Evolutionary conservation across 1,140 invertebrate species (phyloP), one percentile per base, ranked within the genome.

Genomic region (Anagrus nilaparvatae): DNA sequence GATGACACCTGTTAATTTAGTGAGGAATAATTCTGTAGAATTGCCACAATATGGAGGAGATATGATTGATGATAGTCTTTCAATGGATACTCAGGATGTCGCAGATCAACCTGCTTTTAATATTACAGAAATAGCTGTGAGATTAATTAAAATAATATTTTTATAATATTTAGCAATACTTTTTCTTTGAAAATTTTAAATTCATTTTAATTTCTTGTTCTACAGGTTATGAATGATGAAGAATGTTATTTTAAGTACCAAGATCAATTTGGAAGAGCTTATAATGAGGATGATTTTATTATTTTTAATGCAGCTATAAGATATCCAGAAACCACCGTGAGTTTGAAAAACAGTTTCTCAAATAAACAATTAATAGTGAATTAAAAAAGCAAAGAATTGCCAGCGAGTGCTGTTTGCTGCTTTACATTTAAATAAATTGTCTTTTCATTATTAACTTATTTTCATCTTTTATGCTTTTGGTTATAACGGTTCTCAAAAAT

Each of bases 251-350:
- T 84, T 43, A 65, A 72, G 44, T 60, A 67, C 6, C 92, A 96
- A 67, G 75, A 78, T 28, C 86, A 91, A 55, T 93, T 89, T 72
- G 92, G 92, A 17, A 71, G 76, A 35, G 66, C 77, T 31, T 88
- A 84, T 56, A 74, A 73, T 33, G 70, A 77, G 35, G 74, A 77
- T 52, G 86, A 89, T 55, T 79, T 86, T 61, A 63, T 94, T 16
- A 72, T 91, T 41, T 84, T 94, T 57, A 87, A 87, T 70, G 71
- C 84, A 24, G 81, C 79, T 45, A 78, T 87, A 30, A 66, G 80
- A 24, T 78, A 84, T 57, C 75, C 79, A 8, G 77, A 84, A 56
- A 78, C 75, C 48, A 75, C 87, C 40, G 88, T 69, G 60, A 67
- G 60, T 66, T 49, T n/a, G n/a, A n/a, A n/a, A n/a, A n/a, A n/a